These are phyloP conservation scores for Plagiodera versicolora DNA, from an alignment of 2,888 invertebrate genomes.

Conservation along the genomic window DNA sequence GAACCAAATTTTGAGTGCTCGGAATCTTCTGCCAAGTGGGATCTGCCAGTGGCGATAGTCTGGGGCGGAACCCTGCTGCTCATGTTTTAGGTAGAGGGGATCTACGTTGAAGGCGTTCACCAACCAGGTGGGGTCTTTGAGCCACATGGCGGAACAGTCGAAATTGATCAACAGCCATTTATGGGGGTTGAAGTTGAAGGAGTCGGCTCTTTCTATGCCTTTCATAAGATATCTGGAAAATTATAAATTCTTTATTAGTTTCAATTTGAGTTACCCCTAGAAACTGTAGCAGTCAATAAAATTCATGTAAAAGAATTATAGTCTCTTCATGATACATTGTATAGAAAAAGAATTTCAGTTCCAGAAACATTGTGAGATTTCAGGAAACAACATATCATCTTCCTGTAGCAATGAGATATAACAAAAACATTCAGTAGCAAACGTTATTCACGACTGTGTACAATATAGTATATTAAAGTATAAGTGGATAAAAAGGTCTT, in stretches of 20 bases:
- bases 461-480: too few species aligned
- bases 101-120: constrained; percentile 97
- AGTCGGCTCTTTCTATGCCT: constrained; percentile 87
- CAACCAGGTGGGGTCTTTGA: constrained; percentile 84
- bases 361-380: too few species aligned
- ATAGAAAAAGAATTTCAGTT: too few species aligned
- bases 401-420: too few species aligned
- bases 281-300: too few species aligned
- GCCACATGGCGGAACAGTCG: constrained; percentile 98
- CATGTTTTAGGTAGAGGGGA: constrained; percentile 94
- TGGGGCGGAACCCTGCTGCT: constrained; percentile 82
- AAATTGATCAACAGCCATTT: constrained; percentile 99
- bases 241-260: background rate
- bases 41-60: constrained; percentile 85
- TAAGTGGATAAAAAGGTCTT: too few species aligned
- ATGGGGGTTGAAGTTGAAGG: constrained; percentile 98
- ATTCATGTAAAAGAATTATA: too few species aligned
- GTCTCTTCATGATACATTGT: too few species aligned
- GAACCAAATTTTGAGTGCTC: constrained; percentile 91
- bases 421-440: too few species aligned
- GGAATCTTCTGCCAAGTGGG: constrained; percentile 84
- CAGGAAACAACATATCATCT: too few species aligned
- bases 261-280: background rate
- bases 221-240: constrained; percentile 76
- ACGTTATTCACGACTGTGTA: too few species aligned